Base-by-base conservation (phyloP, 2,888 invertebrate genomes). In the Griposia aprilina region DNA sequence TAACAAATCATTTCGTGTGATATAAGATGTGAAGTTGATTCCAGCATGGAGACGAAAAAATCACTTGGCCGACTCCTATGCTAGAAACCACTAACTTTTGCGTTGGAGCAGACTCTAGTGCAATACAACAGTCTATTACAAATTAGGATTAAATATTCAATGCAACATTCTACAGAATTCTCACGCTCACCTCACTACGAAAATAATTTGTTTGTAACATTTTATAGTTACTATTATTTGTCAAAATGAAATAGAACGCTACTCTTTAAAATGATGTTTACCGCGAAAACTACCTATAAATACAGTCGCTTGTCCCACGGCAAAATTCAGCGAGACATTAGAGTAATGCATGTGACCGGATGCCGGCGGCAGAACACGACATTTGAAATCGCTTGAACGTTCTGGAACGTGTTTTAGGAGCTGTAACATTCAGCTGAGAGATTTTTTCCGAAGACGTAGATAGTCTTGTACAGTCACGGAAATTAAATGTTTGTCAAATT, bases 311-410 rank as follows among this genome's bases (percentile, higher is more conserved):
- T 66, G 72, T 59, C 10, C 50, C 57, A 0, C 36, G 71, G 41
- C 66, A 73, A 63, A 77, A 77, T 77, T 82, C 63, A 73, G 68
- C 60, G 60, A 52, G 50, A 86, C 70, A 74, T 78, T 77, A 69
- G 50, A 59, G 76, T 74, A 78, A 82, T 79, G 78, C 81, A 86
- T 74, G 76, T 80, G 75, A 70, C 66, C 62, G 88, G 57, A 70
- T 75, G 70, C 69, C 63, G 55, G 41, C 57, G 62, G 71, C 68
- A 63, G 66, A 65, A 75, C 77, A 74, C 62, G 84, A 72, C 75
- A 81, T 81, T 48, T 78, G 77, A 74, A 83, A 70, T 78, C 74
- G 69, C 36, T 76, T 71, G 36, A 71, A 70, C 11, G 36, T 69
- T 60, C 48, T 41, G 69, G 48, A 62, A 79, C 62, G 70, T 73